Conservation (phyloP, 2,888 invertebrate species). For the Mimachlamys varia region DNA sequence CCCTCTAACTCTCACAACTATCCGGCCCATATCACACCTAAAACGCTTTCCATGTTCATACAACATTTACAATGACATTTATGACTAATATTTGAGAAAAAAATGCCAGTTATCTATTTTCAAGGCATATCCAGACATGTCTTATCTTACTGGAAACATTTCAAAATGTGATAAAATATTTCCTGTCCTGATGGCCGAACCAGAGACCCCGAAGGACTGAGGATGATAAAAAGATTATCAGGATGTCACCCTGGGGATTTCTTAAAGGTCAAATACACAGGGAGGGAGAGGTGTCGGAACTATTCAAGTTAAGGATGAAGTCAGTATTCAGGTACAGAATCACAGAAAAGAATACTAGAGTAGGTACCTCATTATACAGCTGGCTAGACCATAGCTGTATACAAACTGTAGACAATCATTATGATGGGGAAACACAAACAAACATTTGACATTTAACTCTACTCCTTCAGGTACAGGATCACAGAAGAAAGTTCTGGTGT, state of each 20-base stretch:
- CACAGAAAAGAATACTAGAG: background rate
- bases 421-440: background rate
- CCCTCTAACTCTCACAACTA: background rate
- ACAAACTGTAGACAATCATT: background rate
- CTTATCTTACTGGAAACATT: constrained; percentile 28
- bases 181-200: background rate
- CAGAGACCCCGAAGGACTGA: background rate
- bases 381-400: background rate
- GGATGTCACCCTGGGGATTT: background rate
- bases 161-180: constrained; percentile 12
- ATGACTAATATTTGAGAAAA: constrained; percentile 23
- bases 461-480: background rate
- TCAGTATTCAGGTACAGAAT: background rate
- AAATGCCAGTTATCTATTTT: constrained; percentile 14
- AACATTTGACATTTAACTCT: background rate
- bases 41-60: constrained; percentile 19
- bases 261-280: background rate
- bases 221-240: background rate
- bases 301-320: too few species aligned
- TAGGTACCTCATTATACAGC: background rate
- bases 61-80: constrained; percentile 14
- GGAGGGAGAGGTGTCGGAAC: background rate
- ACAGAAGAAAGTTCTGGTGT: background rate
- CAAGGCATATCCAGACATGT: background rate
- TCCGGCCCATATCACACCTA: background rate